Percentiles rank a stretch among this genome's conserved stretches.
These are phyloP conservation scores for Sebastes wilsoni DNA, from an alignment of 2,797 vertebrate species.

Conservation along the genomic window DNA sequence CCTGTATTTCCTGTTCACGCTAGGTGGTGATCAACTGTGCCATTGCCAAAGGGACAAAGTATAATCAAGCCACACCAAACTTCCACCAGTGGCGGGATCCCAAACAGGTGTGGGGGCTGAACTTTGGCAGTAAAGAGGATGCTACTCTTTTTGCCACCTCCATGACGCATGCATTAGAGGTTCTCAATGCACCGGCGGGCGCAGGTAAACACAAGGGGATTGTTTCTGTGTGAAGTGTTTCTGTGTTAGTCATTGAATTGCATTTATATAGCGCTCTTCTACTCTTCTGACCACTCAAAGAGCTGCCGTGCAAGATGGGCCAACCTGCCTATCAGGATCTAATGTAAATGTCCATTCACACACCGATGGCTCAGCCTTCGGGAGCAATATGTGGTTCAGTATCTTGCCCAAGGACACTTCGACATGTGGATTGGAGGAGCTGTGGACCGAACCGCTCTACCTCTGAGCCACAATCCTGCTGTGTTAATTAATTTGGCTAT, in stretches of 20 bases:
- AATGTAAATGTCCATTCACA: too few species aligned
- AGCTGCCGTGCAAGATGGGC: too few species aligned
- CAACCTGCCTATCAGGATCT: too few species aligned
- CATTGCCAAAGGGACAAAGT: slow-evolving; percentile 86
- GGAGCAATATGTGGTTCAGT: too few species aligned
- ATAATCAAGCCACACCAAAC: slow-evolving; percentile 89
- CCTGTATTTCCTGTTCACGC: background rate
- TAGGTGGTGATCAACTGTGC: slow-evolving; percentile 93
- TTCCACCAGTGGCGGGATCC: slow-evolving; percentile 91
- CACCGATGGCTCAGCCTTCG: too few species aligned
- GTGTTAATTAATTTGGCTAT: background rate
- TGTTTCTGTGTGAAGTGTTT: background rate
- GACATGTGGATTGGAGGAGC: too few species aligned
- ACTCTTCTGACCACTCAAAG: too few species aligned
- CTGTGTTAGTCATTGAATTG: background rate
- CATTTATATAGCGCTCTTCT: too few species aligned
- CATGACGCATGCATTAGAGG: slow-evolving; percentile 70
- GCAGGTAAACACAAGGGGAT: slow-evolving; percentile 43
- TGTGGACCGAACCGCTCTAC: too few species aligned
- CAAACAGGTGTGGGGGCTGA: slow-evolving; percentile 91
- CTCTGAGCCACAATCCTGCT: too few species aligned
- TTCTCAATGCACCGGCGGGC: slow-evolving; percentile 39
- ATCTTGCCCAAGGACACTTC: too few species aligned
- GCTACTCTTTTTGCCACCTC: slow-evolving; percentile 80
- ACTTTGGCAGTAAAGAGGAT: slow-evolving; percentile 88